A percentile compares a stretch with the other conserved stretches of the same genome.
Conservation (phyloP, 2,888 invertebrate genomes). For the Mythimna pallens region DNA sequence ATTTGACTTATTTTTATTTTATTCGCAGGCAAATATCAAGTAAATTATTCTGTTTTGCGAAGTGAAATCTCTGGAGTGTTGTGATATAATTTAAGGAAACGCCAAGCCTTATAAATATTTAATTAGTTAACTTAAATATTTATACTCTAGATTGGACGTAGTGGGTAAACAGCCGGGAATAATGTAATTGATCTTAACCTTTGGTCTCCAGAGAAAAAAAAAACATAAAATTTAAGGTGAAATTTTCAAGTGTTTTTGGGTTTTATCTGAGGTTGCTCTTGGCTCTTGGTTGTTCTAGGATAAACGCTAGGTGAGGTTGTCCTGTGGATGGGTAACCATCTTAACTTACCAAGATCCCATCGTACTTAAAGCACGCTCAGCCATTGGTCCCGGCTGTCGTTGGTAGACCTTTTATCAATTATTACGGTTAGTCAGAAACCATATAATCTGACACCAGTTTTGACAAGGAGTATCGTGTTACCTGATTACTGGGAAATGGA, state of each 20-base stretch:
- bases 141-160: slow-evolving; percentile 46
- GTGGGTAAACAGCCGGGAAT: slow-evolving; percentile 21
- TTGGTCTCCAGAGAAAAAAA: not conserved
- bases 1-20: slow-evolving; percentile 9
- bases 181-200: slow-evolving; percentile 36
- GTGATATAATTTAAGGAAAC: slow-evolving; percentile 51
- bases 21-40: slow-evolving; percentile 29
- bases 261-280: not conserved
- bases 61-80: slow-evolving; percentile 49
- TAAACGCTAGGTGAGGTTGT: no score
- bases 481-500: no score
- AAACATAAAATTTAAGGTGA: slow-evolving; percentile 3
- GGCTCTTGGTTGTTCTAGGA: no score
- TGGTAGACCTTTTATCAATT: no score
- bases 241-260: not conserved
- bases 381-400: no score
- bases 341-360: no score
- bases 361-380: no score
- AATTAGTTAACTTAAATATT: slow-evolving; percentile 59
- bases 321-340: no score
- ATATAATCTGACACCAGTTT: no score
- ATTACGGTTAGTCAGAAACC: no score
- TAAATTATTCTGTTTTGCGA: slow-evolving; percentile 54
- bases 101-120: slow-evolving; percentile 59
- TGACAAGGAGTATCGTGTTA: no score